These are phyloP conservation scores for Choristoneura fumiferana DNA, from an alignment of 1,140 invertebrate genomes.

Conservation along the genomic window DNA sequence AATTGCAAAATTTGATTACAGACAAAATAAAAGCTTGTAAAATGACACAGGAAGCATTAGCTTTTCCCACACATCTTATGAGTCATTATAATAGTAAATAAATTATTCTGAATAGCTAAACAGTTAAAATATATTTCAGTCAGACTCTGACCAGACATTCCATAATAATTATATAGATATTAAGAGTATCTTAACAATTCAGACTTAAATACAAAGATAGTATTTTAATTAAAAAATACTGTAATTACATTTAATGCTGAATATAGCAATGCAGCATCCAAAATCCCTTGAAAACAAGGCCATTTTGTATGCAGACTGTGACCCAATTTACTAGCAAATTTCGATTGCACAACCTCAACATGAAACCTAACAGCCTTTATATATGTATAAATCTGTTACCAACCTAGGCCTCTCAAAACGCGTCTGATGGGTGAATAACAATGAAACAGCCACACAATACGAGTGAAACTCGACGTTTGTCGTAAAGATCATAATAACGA, in stretches of 20 bases:
- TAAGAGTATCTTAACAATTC: too few relatives aligned
- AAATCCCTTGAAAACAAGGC: background rate
- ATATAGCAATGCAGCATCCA: background rate
- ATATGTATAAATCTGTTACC: constrained; percentile 4
- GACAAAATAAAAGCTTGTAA: too few relatives aligned
- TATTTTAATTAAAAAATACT: background rate
- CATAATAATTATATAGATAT: too few relatives aligned
- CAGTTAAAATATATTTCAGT: too few relatives aligned
- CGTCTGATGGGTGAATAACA: background rate
- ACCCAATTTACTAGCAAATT: constrained; percentile 8
- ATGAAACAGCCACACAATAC: background rate
- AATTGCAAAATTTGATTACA: too few relatives aligned
- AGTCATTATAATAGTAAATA: too few relatives aligned
- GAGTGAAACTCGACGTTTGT: background rate
- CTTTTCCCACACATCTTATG: too few relatives aligned
- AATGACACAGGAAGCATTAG: too few relatives aligned
- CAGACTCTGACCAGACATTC: too few relatives aligned
- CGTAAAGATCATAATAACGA: background rate
- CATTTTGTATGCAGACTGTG: constrained; percentile 11
- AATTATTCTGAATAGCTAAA: too few relatives aligned
- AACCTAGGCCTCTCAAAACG: background rate
- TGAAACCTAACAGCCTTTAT: background rate
- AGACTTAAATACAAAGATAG: background rate
- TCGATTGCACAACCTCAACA: background rate
- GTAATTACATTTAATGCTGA: background rate